Evolutionary conservation across 1,140 invertebrate species (phyloP), one percentile per base, ranked within the genome.

Genomic region (Eurytemora carolleeae): DNA sequence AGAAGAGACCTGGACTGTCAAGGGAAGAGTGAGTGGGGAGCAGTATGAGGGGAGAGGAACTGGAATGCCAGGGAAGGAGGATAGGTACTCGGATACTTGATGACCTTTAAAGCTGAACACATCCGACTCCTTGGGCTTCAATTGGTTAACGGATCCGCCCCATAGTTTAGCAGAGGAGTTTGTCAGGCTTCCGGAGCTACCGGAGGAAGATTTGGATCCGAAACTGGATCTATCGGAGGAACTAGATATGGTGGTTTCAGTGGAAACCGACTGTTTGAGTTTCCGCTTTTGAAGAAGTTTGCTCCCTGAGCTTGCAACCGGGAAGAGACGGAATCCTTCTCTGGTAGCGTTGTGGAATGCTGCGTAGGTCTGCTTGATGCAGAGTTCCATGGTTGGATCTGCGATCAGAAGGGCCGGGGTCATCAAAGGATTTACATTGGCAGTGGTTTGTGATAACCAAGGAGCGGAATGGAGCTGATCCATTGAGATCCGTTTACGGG

Each of bases 261-360:
- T 3, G 19, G 56, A 59, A 24, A 25, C 19, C 7, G 22, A 26
- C 19, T 64, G 74, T 78, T 68, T 81, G 77, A 61, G 31, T 44
- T 24, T 55, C 58, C 19, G 20, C 24, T 24, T 52, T 31, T 20
- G 2, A 21, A 19, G 19, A 18, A 20, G 26, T 20, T 19, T 19
- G 24, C 31, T 59, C 3, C 31, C 55, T 18, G 59, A n/a, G 26
- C 21, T 19, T 20, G 60, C 16, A 22, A 53, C 3, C 16, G 18
- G 53, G 21, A 31, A 25, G n/a, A 85, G 69, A 24, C 82, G 72
- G 69, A 87, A 86, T 2, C 84, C 82, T 67, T 83, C 79, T 20
- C 76, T 69, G 53, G 82, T 77, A 7, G 82, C 83, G 67, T 77
- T 75, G 65, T 83, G 79, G 70, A 85, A 85, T 24, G 83, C 83